Percentiles rank a stretch among this genome's conserved stretches.
Conservation (phyloP, 2,797 vertebrate species). For the Coracias cyanogaster region DNA sequence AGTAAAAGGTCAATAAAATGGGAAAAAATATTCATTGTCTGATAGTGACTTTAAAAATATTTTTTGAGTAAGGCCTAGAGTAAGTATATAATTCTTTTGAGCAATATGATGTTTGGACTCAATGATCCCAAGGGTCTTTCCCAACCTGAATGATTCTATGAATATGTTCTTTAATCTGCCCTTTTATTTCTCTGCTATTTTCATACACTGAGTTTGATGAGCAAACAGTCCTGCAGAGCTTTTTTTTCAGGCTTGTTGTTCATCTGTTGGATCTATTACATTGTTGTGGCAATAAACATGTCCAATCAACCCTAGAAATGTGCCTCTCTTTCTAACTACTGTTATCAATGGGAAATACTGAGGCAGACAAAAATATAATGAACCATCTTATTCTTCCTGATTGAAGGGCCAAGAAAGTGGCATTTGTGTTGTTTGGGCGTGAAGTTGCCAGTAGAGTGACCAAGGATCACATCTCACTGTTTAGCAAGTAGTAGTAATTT, state of each 20-base stretch:
- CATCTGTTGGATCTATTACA: not conserved
- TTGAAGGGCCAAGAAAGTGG: not conserved
- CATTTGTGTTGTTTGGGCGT: not conserved
- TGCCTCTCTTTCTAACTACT: not conserved
- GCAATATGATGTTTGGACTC: accelerated
- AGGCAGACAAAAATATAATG: not conserved
- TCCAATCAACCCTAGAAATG: not conserved
- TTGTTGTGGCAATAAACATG: not conserved
- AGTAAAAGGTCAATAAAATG: not conserved
- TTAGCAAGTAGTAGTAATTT: not conserved
- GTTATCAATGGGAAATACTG: not conserved
- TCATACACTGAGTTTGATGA: not conserved
- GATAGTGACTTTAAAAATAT: not conserved
- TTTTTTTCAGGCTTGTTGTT: not conserved
- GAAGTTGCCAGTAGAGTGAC: not conserved
- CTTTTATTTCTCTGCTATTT: not conserved
- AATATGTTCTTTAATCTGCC: not conserved
- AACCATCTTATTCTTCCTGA: not conserved
- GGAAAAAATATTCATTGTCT: not conserved
- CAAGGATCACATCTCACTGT: accelerated
- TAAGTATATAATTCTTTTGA: not conserved
- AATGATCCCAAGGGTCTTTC: no score
- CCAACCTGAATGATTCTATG: no score
- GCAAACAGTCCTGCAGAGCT: not conserved
- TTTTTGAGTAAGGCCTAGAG: not conserved